Evolutionary conservation across 1,140 invertebrate genomes (phyloP).

Genomic region (Listronotus oregonensis): DNA sequence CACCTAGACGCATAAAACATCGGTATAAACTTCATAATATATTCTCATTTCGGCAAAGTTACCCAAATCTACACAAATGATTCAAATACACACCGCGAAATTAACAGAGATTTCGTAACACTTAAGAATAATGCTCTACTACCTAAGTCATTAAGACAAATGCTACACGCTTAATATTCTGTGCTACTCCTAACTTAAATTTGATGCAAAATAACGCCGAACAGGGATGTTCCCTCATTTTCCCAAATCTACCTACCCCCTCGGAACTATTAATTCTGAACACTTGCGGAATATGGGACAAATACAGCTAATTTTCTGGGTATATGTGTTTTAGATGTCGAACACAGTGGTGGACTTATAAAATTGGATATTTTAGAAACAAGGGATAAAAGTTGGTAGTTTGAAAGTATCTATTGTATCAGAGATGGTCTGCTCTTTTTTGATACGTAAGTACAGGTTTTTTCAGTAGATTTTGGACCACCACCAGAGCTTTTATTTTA

Average conservation of each 20-base stretch:
- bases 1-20: too few relatives aligned
- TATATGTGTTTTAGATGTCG: constrained; percentile 1
- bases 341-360: neutral
- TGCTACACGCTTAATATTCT: constrained; percentile 27
- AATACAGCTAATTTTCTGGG: constrained; percentile 25
- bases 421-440: too few relatives aligned
- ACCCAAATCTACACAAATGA: constrained; percentile 22
- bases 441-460: too few relatives aligned
- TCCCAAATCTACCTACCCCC: neutral
- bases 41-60: neutral
- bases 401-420: too few relatives aligned
- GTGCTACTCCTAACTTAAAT: constrained; percentile 29
- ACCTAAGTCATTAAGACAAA: constrained; percentile 36
- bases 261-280: constrained; percentile 28
- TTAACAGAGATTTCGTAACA: constrained; percentile 32
- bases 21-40: too few relatives aligned
- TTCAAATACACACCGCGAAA: constrained; percentile 30
- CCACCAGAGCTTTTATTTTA: too few relatives aligned
- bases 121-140: constrained; percentile 35
- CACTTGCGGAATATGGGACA: constrained; percentile 33
- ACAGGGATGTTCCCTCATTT: neutral
- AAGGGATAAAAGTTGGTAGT: too few relatives aligned
- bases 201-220: constrained; percentile 30
- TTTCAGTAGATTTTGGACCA: too few relatives aligned
- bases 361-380: too few relatives aligned